phyloP scores from a whole-genome alignment of 2,888 invertebrate genomes.

The Erebia ligea region DNA sequence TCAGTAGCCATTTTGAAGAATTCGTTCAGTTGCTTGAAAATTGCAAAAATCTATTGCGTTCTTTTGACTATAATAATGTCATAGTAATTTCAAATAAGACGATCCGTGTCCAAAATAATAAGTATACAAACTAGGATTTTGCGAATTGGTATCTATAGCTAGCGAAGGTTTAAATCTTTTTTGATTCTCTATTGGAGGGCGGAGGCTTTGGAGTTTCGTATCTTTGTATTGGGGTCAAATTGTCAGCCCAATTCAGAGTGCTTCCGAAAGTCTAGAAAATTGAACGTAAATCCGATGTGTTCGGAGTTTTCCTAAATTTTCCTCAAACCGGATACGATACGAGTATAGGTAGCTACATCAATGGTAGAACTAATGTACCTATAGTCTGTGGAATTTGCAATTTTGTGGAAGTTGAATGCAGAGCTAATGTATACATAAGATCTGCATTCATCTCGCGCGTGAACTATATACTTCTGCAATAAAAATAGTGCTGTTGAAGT shows the following conservation, averaged over 20 bases:
- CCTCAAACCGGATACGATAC: slow-evolving; percentile 52
- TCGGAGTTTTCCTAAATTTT: slow-evolving; percentile 40
- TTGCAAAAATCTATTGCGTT: background rate
- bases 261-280: slow-evolving; percentile 75
- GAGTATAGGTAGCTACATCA: background rate
- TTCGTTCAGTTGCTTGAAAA: background rate
- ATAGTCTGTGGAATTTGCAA: too few species aligned
- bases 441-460: too few species aligned
- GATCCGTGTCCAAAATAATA: background rate
- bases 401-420: too few species aligned
- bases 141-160: slow-evolving; percentile 49
- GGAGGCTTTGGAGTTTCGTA: slow-evolving; percentile 60
- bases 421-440: too few species aligned
- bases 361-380: background rate
- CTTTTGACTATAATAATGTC: background rate
- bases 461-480: too few species aligned
- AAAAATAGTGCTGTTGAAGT: background rate
- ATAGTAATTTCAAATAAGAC: slow-evolving; percentile 2
- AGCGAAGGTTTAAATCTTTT: slow-evolving; percentile 65
- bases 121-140: slow-evolving; percentile 48
- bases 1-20: background rate
- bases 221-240: slow-evolving; percentile 64
- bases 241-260: slow-evolving; percentile 60
- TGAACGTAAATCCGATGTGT: slow-evolving; percentile 79
- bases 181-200: slow-evolving; percentile 61